phyloP scores from a whole-genome alignment of 2,113 vertebrate species.

The Nothoprocta perdicaria region DNA sequence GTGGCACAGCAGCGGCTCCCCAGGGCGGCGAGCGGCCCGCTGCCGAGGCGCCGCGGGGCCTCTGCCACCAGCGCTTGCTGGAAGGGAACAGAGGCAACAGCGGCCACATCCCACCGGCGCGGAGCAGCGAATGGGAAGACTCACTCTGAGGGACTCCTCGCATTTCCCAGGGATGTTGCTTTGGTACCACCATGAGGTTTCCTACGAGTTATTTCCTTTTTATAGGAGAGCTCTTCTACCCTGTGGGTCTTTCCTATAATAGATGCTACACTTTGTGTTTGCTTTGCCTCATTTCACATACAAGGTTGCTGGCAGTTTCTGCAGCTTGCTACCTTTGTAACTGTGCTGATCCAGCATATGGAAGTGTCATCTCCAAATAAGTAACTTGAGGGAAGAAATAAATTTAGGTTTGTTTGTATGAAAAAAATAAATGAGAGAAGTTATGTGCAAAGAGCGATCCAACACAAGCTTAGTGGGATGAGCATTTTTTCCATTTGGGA shows the following conservation, averaged over 20 bases:
- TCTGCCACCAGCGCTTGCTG: neutral
- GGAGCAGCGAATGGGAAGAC: neutral
- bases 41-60: neutral
- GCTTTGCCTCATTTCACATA: neutral
- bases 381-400: constrained; percentile 2
- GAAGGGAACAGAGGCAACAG: neutral
- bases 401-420: neutral
- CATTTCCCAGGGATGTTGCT: neutral
- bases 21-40: neutral
- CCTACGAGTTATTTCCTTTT: neutral
- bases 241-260: neutral
- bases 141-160: neutral
- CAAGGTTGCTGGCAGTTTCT: neutral
- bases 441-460: no score
- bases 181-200: neutral
- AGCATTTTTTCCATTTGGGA: no score
- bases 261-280: neutral
- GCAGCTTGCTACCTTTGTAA: neutral
- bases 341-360: neutral
- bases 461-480: no score
- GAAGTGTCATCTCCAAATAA: neutral
- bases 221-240: neutral
- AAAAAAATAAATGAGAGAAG: no score
- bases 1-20: neutral
- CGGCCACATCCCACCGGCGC: neutral